Base-by-base conservation (phyloP, 2,113 vertebrate species). In the Salminus brasiliensis region DNA sequence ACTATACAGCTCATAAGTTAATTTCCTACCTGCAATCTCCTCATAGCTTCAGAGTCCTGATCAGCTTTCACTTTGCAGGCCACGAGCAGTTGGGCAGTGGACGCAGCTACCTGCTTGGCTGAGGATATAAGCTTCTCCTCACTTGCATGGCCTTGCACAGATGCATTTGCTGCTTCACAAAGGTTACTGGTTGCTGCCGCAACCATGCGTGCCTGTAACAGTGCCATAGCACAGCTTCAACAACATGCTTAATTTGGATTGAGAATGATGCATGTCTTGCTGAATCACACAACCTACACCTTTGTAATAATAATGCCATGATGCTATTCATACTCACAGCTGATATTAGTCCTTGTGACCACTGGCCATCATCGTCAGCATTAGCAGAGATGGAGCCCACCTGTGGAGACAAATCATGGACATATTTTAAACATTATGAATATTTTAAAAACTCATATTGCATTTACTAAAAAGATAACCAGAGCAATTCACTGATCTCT, bases 71-170 rank as follows among this genome's bases (percentile, higher is more conserved):
- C 98, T 88, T 99, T 99, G 89, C 97, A 99, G 83, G 98, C 97
- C 85, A 99, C 97, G 53, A 99, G 95, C 79, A 99, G 87, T 89
- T 99, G 98, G 30, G 97, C 97, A 0, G 98, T 99, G 79, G 98
- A 99, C 23, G 97, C 98, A 0, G 97, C 98, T 2, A 99, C 98
- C 90, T 99, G 98, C 88, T 99, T 99, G 84, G 97, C 97, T 0
- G 97, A 99, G 5, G 94, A 99, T 92, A 99, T 99, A 83, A 99
- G 96, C 84, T 98, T 99, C 92, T 99, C 98, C 83, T 99, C 97
- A 0, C 97, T 99, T 88, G 98, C 97, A 0, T 99, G 97, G 69
- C 98, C 98, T 89, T 98, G 97, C 8, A 99, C 98, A 0, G 97
- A 98, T 47, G 98, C 98, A 36, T 99, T 99, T 12, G 97, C 98